Conservation (phyloP, 2,888 invertebrate genomes). For the Pecten maximus region DNA sequence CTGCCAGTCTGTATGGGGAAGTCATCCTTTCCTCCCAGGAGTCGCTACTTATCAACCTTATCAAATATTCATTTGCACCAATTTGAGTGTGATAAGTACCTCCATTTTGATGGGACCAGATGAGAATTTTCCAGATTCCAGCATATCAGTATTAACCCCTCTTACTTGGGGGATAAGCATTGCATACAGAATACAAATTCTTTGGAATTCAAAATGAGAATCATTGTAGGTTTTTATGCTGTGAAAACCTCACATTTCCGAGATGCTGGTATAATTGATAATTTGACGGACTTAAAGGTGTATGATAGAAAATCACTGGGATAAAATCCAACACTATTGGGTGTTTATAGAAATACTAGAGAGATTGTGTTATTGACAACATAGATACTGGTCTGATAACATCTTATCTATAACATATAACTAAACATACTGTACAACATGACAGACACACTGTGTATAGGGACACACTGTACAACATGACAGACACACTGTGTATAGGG, state of each 20-base stretch:
- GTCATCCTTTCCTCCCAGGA: slow-evolving; percentile 20
- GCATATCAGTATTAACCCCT: neutral
- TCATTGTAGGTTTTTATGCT: neutral
- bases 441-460: neutral
- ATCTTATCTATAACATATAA: neutral
- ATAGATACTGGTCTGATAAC: neutral
- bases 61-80: slow-evolving; percentile 32
- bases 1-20: slow-evolving; percentile 23
- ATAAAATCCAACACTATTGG: neutral
- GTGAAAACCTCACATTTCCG: slow-evolving; percentile 11
- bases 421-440: neutral
- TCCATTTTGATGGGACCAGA: slow-evolving; percentile 26
- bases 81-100: slow-evolving; percentile 29
- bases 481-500: no score
- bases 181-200: neutral
- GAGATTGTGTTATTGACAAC: neutral
- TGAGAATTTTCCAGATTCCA: slow-evolving; percentile 24
- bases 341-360: neutral
- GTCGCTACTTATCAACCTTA: slow-evolving; percentile 8
- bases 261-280: neutral
- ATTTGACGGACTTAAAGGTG: neutral
- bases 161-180: slow-evolving; percentile 1
- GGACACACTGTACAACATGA: no score
- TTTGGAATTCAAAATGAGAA: neutral
- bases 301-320: neutral